Percentiles rank a stretch among this genome's conserved stretches.
phyloP scores from a whole-genome alignment of 2,797 vertebrate genomes.

The Sebastes minor region DNA sequence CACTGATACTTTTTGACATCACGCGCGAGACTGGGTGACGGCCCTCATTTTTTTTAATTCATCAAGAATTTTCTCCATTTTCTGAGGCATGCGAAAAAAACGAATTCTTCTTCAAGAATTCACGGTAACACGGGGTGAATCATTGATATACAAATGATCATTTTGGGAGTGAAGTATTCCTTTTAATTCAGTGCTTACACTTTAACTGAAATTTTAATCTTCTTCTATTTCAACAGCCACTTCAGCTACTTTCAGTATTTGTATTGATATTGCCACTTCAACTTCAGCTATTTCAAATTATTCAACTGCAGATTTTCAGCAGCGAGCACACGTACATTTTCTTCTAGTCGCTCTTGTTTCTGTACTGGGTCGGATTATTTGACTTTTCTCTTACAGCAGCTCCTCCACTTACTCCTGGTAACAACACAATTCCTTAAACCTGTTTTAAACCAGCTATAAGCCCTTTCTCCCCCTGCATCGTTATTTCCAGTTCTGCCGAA shows the following conservation, averaged over 20 bases:
- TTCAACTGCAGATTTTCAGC: neutral
- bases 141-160: too few species aligned
- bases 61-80: too few species aligned
- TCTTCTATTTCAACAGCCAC: neutral
- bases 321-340: neutral
- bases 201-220: neutral
- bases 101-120: too few species aligned
- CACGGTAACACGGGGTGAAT: too few species aligned
- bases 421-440: slow-evolving; percentile 26
- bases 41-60: neutral
- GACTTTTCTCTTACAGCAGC: slow-evolving; percentile 61
- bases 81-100: too few species aligned
- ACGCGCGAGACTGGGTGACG: neutral
- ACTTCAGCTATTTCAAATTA: neutral
- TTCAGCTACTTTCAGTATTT: neutral
- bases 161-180: neutral
- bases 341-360: neutral
- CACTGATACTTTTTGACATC: neutral
- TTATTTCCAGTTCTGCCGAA: slow-evolving; percentile 43
- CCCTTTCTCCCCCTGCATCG: slow-evolving; percentile 7
- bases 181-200: neutral
- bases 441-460: slow-evolving; percentile 37
- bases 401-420: slow-evolving; percentile 44
- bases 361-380: slow-evolving; percentile 45
- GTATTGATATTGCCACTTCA: neutral